A percentile compares a stretch with the other conserved stretches of the same genome.
These are phyloP conservation scores for Salvelinus sp. DNA, from an alignment of 2,113 vertebrate species.

Conservation along the genomic window DNA sequence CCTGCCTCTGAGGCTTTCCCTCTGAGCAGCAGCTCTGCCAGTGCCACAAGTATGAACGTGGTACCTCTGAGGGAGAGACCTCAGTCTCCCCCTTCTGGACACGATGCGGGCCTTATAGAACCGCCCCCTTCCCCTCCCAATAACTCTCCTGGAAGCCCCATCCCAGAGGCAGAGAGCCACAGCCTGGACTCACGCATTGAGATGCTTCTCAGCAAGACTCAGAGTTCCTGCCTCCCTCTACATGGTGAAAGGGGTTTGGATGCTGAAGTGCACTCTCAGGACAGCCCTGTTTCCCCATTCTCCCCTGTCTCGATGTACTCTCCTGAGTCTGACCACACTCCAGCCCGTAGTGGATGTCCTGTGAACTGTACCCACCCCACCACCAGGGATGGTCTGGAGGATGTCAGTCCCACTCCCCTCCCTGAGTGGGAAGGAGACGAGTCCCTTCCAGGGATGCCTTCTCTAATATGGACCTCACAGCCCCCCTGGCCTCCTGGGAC, in stretches of 20 bases:
- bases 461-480: slow-evolving; percentile 68
- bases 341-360: not conserved
- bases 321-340: slow-evolving; percentile 5
- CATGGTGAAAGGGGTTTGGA: slow-evolving; percentile 76
- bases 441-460: slow-evolving; percentile 67
- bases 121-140: slow-evolving; percentile 17
- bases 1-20: slow-evolving; percentile 58
- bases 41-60: slow-evolving; percentile 59
- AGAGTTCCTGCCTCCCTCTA: slow-evolving; percentile 73
- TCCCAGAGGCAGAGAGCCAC: slow-evolving; percentile 78
- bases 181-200: slow-evolving; percentile 95
- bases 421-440: slow-evolving; percentile 81
- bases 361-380: slow-evolving; percentile 48
- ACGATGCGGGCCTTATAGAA: slow-evolving; percentile 22
- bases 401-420: slow-evolving; percentile 74
- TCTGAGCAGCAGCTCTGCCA: slow-evolving; percentile 46
- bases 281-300: slow-evolving; percentile 83
- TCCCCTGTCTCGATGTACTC: slow-evolving; percentile 75
- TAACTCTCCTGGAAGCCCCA: slow-evolving; percentile 74
- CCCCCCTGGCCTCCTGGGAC: slow-evolving; percentile 53
- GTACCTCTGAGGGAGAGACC: slow-evolving; percentile 72
- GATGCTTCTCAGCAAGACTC: slow-evolving; percentile 86
- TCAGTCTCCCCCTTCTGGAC: slow-evolving; percentile 48
- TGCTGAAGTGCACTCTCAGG: slow-evolving; percentile 76
- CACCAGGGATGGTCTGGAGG: slow-evolving; percentile 67